A percentile compares a stretch with the other conserved stretches of the same genome.
Conservation (phyloP, 2,797 vertebrate species). For the Tadarida brasiliensis region DNA sequence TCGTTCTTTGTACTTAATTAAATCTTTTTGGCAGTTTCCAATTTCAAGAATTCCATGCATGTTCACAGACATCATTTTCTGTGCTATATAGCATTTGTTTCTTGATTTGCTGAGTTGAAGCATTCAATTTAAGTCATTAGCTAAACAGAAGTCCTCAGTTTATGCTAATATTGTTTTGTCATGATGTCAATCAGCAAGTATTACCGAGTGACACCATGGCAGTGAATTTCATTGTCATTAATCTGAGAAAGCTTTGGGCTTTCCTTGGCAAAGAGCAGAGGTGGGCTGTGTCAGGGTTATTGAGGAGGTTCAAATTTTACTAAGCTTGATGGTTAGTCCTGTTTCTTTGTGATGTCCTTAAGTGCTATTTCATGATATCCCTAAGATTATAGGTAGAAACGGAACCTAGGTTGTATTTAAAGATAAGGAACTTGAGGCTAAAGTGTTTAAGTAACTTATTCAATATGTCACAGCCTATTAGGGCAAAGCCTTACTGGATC, state of each 20-base stretch:
- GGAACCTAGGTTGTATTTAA: slow-evolving; percentile 49
- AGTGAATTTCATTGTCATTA: slow-evolving; percentile 76
- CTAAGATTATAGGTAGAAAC: slow-evolving; percentile 50
- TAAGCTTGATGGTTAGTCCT: slow-evolving; percentile 23
- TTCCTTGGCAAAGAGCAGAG: slow-evolving; percentile 73
- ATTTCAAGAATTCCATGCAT: slow-evolving; percentile 78
- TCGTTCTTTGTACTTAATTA: slow-evolving; percentile 77
- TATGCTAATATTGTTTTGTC: slow-evolving; percentile 77
- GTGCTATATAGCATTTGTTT: slow-evolving; percentile 75
- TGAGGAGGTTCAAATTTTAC: neutral
- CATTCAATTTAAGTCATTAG: slow-evolving; percentile 81
- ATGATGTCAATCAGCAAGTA: slow-evolving; percentile 75
- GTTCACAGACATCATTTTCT: slow-evolving; percentile 75
- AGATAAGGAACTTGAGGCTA: slow-evolving; percentile 15
- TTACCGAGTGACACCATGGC: slow-evolving; percentile 79
- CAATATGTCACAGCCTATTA: slow-evolving; percentile 56
- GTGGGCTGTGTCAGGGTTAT: slow-evolving; percentile 68
- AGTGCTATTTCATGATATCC: slow-evolving; percentile 36
- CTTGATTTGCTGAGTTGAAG: slow-evolving; percentile 74
- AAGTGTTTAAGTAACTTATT: slow-evolving; percentile 60
- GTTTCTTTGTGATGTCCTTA: slow-evolving; percentile 54
- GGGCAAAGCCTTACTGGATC: neutral
- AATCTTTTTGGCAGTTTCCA: slow-evolving; percentile 78
- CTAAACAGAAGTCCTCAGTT: slow-evolving; percentile 80
- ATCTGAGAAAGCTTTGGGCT: slow-evolving; percentile 79